A percentile compares a stretch with the other conserved stretches of the same genome.
These are phyloP conservation scores for Drosophila sucinea DNA, from an alignment of 1,140 invertebrate genomes.

Conservation along the genomic window DNA sequence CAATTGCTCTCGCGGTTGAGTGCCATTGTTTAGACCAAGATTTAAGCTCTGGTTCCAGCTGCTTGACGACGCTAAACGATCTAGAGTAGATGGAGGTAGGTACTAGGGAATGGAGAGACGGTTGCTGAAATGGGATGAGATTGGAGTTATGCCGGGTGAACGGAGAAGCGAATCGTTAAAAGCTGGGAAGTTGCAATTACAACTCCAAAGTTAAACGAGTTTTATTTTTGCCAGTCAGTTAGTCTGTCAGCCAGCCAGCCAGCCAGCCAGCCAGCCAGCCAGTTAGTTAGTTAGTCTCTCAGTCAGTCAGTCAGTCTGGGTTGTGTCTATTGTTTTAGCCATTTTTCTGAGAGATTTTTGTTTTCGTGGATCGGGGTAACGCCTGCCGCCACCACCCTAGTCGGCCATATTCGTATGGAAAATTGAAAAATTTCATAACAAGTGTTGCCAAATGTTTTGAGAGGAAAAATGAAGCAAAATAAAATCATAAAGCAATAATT, in stretches of 20 bases:
- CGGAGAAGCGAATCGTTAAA: slow-evolving; percentile 1
- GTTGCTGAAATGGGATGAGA: background rate
- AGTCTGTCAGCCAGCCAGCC: slow-evolving; percentile 59
- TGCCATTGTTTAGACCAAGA: slow-evolving; percentile 69
- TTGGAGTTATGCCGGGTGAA: too few relatives aligned
- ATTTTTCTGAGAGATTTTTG: slow-evolving; percentile 62
- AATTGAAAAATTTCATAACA: slow-evolving; percentile 77
- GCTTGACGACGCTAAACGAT: slow-evolving; percentile 70
- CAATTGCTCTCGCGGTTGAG: slow-evolving; percentile 77
- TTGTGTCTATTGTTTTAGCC: slow-evolving; percentile 53
- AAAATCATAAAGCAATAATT: slow-evolving; percentile 37
- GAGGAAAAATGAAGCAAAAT: too few relatives aligned
- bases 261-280: slow-evolving; percentile 57
- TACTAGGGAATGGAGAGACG: background rate
- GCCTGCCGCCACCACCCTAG: slow-evolving; percentile 30
- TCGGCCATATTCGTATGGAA: slow-evolving; percentile 33
- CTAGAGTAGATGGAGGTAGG: slow-evolving; percentile 7
- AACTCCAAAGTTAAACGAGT: slow-evolving; percentile 56
- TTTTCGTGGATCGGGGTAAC: slow-evolving; percentile 39
- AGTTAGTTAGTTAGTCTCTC: slow-evolving; percentile 21
- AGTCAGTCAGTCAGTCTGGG: slow-evolving; percentile 40
- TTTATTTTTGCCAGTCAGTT: slow-evolving; percentile 61
- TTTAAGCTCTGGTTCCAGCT: slow-evolving; percentile 67
- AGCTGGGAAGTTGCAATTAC: slow-evolving; percentile 42
- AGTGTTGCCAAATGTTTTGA: slow-evolving; percentile 69